Conservation (phyloP, 1,140 invertebrate genomes). For the Epicauta chinensis region DNA sequence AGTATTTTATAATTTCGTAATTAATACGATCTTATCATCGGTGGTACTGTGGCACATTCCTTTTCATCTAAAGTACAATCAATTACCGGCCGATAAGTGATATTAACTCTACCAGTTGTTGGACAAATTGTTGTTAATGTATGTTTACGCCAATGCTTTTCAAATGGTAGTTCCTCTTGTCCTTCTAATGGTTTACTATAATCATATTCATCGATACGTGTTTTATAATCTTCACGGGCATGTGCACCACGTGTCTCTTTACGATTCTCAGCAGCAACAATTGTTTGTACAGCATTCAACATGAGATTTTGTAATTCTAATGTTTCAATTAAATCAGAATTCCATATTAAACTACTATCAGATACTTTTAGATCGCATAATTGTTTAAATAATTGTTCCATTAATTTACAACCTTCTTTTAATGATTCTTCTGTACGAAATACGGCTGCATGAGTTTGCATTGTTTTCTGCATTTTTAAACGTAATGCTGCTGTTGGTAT, state of each 20-base stretch:
- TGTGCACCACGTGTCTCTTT: slow-evolving; percentile 99
- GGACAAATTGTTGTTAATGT: slow-evolving; percentile 66
- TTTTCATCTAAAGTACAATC: slow-evolving; percentile 75
- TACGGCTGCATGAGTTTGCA: slow-evolving; percentile 97
- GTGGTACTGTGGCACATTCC: slow-evolving; percentile 66
- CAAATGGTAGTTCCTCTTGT: slow-evolving; percentile 64
- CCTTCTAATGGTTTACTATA: slow-evolving; percentile 64
- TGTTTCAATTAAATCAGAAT: slow-evolving; percentile 94
- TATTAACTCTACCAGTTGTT: slow-evolving; percentile 62
- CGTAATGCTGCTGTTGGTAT: slow-evolving; percentile 84
- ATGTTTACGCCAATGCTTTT: slow-evolving; percentile 89
- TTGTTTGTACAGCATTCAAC: slow-evolving; percentile 88
- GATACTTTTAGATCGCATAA: slow-evolving; percentile 57
- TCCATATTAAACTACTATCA: slow-evolving; percentile 84
- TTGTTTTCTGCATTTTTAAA: slow-evolving; percentile 93
- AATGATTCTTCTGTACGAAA: slow-evolving; percentile 88
- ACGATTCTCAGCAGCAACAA: slow-evolving; percentile 83
- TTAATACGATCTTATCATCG: slow-evolving; percentile 65
- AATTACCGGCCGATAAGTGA: slow-evolving; percentile 83
- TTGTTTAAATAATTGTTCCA: slow-evolving; percentile 53
- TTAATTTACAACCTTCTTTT: slow-evolving; percentile 63
- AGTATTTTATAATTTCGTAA: no score
- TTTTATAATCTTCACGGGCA: slow-evolving; percentile 91
- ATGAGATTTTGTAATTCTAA: slow-evolving; percentile 96
- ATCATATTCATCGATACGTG: slow-evolving; percentile 74